Base-by-base conservation (phyloP, 2,797 vertebrate species). In the Darevskia mixta region DNA sequence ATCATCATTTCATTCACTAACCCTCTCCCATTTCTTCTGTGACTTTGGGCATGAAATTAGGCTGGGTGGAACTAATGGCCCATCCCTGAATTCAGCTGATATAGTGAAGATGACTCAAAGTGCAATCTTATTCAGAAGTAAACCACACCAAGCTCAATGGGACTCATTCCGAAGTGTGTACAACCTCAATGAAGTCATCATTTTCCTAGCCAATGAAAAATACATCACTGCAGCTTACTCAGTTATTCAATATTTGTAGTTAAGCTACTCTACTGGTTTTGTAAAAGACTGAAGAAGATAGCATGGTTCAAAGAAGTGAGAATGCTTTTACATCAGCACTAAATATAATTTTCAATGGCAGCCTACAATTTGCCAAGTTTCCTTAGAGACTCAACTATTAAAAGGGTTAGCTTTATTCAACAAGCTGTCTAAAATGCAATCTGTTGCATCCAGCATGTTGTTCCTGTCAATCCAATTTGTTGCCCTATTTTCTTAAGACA, bases 301-400 rank as follows among this genome's bases (percentile, higher is more conserved):
- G 67, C 80, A 41, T 82, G 17, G 55, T 32, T 78, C 5, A 88
- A 90, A 88, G 55, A 86, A 79, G 83, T 64, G 58, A 4, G 86
- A 87, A 89, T 88, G 41, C 58, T 93, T 55, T 93, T 91, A 35
- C 79, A 82, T 87, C 66, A 18, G 87, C 91, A 87, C 38, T 89
- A 86, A 91, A 94, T 93, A 86, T 79, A 86, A 91, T 69, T 13
- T 84, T 35, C 32, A 71, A 66, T 86, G 87, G 67, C 90, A 76
- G 83, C 83, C 83, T 87, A 86, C 18, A 29, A 88, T 89, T 91
- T 86, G 32, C 86, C 75, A 90, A n/a, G 71, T 45, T 73, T 88
- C 69, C 79, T 88, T 81, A n/a, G 20, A 86, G 17, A 89, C 49
- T 88, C 17, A 87, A n/a, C 64, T 87, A 79, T 82, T 91, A 85